A percentile compares a stretch with the other conserved stretches of the same genome.
Conservation (phyloP, 1,140 invertebrate species). For the Rhopalosiphum padi region DNA sequence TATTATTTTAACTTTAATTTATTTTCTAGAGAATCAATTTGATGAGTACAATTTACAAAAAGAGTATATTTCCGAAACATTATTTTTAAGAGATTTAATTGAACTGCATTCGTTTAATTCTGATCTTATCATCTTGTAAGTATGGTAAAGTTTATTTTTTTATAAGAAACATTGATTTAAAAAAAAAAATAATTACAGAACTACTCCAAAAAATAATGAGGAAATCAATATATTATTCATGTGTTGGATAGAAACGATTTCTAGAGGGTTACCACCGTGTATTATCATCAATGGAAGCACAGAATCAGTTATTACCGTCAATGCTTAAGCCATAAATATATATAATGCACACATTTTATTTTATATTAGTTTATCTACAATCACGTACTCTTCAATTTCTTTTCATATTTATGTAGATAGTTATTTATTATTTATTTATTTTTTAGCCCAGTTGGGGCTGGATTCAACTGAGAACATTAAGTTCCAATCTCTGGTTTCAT, state of each 20-base stretch:
- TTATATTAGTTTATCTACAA: background rate
- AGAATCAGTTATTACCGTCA: conserved; percentile 93
- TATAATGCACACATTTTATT: background rate
- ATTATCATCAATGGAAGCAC: conserved; percentile 94
- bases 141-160: background rate
- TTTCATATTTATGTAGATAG: background rate
- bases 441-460: too few relatives aligned
- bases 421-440: too few relatives aligned
- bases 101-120: conserved; percentile 84
- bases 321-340: conserved; percentile 71
- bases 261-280: conserved; percentile 86
- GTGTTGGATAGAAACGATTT: conserved; percentile 92
- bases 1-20: background rate
- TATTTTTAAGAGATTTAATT: conserved; percentile 86
- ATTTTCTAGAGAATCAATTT: conserved; percentile 64
- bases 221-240: conserved; percentile 89
- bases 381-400: background rate
- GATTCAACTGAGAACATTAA: too few relatives aligned
- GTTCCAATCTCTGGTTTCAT: too few relatives aligned
- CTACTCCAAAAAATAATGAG: conserved; percentile 89
- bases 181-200: conserved; percentile 69
- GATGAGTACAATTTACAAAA: conserved; percentile 84
- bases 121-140: conserved; percentile 88
- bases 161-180: background rate
- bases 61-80: conserved; percentile 89